A percentile compares a stretch with the other conserved stretches of the same genome.
Evolutionary conservation across 2,888 invertebrate genomes (phyloP).

Genomic region (Chouioia cunea): DNA sequence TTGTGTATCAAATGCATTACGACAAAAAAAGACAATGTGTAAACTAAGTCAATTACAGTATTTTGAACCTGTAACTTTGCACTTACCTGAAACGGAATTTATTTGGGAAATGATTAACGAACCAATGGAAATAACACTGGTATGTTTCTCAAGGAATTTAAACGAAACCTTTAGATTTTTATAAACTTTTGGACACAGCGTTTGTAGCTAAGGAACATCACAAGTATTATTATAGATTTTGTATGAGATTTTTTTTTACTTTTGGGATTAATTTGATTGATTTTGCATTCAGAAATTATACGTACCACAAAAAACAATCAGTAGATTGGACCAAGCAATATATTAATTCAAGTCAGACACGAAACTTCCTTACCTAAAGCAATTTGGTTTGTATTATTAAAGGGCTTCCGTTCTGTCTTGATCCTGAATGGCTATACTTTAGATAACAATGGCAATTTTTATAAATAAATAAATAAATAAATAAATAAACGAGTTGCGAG

Average conservation of each 20-base stretch:
- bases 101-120: no score
- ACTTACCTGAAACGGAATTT: slow-evolving; percentile 25
- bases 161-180: slow-evolving; percentile 22
- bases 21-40: slow-evolving; percentile 51
- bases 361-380: slow-evolving; percentile 19
- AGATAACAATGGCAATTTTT: slow-evolving; percentile 22
- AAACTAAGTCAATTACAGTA: slow-evolving; percentile 57
- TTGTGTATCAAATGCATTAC: slow-evolving; percentile 39
- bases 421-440: slow-evolving; percentile 20
- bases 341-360: slow-evolving; percentile 35
- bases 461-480: slow-evolving; percentile 18
- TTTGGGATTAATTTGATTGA: no score
- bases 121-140: no score
- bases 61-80: slow-evolving; percentile 36
- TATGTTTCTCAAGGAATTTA: slow-evolving; percentile 14
- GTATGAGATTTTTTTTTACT: not conserved
- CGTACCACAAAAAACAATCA: slow-evolving; percentile 19
- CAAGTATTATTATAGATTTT: slow-evolving; percentile 2
- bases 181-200: not conserved
- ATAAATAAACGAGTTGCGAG: not conserved
- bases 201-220: not conserved
- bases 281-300: slow-evolving; percentile 7
- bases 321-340: slow-evolving; percentile 35
- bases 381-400: slow-evolving; percentile 13
- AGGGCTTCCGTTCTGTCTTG: slow-evolving; percentile 27